A percentile compares a stretch with the other conserved stretches of the same genome.
phyloP scores from a whole-genome alignment of 2,888 invertebrate species.

The Epirrhoe alternata region DNA sequence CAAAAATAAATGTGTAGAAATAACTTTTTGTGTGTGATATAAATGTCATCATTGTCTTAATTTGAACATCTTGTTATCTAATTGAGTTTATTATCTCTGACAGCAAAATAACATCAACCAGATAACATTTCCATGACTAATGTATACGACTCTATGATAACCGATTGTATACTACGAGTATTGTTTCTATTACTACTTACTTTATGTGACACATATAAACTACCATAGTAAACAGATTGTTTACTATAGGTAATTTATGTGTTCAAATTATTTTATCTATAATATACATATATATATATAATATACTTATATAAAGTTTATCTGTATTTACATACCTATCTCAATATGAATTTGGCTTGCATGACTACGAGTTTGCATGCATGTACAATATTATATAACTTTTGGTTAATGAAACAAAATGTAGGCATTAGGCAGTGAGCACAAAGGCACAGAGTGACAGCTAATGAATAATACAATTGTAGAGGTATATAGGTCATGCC shows the following conservation, averaged over 20 bases:
- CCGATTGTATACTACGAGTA: neutral
- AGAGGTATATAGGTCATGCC: slow-evolving; percentile 73
- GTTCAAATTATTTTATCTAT: too few relatives aligned
- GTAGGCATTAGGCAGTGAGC: slow-evolving; percentile 27
- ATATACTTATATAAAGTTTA: too few relatives aligned
- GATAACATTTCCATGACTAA: slow-evolving; percentile 22
- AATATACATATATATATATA: neutral
- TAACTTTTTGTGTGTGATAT: slow-evolving; percentile 14
- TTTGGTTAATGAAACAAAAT: slow-evolving; percentile 14
- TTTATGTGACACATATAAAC: too few relatives aligned
- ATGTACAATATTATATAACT: slow-evolving; percentile 1
- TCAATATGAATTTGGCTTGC: neutral
- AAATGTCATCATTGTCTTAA: slow-evolving; percentile 21
- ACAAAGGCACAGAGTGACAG: slow-evolving; percentile 54
- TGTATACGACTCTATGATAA: neutral
- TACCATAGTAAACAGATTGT: too few relatives aligned
- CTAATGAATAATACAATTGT: slow-evolving; percentile 75
- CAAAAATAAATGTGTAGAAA: slow-evolving; percentile 28
- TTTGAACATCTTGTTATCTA: slow-evolving; percentile 13
- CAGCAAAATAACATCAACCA: slow-evolving; percentile 10
- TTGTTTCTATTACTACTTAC: too few relatives aligned
- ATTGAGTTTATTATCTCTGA: slow-evolving; percentile 14
- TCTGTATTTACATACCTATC: neutral
- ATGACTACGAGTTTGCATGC: neutral
- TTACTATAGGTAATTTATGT: too few relatives aligned